Evolutionary conservation across 2,797 vertebrate genomes (phyloP), one percentile per base, ranked within the genome.

Genomic region (Malurus leucopterus): DNA sequence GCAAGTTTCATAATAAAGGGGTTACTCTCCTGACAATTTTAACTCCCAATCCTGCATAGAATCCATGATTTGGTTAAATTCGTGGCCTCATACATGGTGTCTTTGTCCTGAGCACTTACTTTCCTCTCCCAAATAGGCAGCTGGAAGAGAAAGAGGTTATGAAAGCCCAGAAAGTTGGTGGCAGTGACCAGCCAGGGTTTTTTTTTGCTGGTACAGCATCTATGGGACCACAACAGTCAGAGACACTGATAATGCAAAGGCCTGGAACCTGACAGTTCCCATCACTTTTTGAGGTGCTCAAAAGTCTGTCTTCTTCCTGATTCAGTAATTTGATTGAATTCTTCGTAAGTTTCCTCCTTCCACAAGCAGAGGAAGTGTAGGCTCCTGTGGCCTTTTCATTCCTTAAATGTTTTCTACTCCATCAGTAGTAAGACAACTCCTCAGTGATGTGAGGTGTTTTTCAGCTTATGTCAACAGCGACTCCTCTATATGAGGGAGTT

Each of bases 11-110:
- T 9, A 34, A 17, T 16, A 50, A 41, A 8, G 27, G 4, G 6
- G 8, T 46, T 71, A 50, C 40, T 53, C 14, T 71, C 46, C 50
- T 27, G 43, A n/a, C 7, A 32, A 8, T 51, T 75, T 68, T 51
- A 80, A n/a, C 32, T 74, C 18, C 9, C 36, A 36, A 1, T 49
- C 24, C 34, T 79, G 44, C 15, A 23, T 10, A 10, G 30, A 77
- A 44, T 27, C 40, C 20, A 13, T 32, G 6, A 44, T 53, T 53
- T 32, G 8, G 18, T 64, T 72, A 80, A 65, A 57, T 27, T n/a
- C 23, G 24, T 21, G 0, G 0, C 13, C 22, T 78, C 40, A 34
- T 5, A 21, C 0, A 1, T 16, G 13, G 7, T 47, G 18, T 18
- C 38, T 78, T 68, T 72, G 38, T 80, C 36, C 19, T 9, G n/a